Evolutionary conservation across 2,113 vertebrate genomes (phyloP).

Genomic region (human (Homo sapiens)): DNA sequence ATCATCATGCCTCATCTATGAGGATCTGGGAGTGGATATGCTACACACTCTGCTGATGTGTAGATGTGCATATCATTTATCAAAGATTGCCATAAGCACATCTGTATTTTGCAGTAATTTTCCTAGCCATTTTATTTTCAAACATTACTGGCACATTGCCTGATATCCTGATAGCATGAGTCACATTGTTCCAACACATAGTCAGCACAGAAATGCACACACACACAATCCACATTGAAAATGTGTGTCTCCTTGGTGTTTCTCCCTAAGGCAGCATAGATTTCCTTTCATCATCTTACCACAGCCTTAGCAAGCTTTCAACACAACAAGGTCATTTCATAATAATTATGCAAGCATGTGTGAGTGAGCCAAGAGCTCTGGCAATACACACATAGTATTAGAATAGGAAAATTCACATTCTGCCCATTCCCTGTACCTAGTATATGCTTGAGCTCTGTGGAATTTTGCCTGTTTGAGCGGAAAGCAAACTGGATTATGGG

Average conservation of each 20-base stretch:
- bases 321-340: slow-evolving; percentile 53
- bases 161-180: slow-evolving; percentile 47
- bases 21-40: slow-evolving; percentile 11
- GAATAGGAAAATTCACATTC: slow-evolving; percentile 41
- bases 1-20: slow-evolving; percentile 42
- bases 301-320: slow-evolving; percentile 53
- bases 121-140: slow-evolving; percentile 50
- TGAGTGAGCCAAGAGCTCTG: slow-evolving; percentile 35
- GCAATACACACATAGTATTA: background rate
- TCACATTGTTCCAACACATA: slow-evolving; percentile 50
- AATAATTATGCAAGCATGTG: slow-evolving; percentile 51
- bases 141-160: slow-evolving; percentile 44
- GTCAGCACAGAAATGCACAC: slow-evolving; percentile 40
- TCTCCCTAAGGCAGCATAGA: slow-evolving; percentile 6
- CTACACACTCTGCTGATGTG: background rate
- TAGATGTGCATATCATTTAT: slow-evolving; percentile 21
- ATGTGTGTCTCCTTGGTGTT: slow-evolving; percentile 42
- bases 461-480: slow-evolving; percentile 8
- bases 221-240: background rate
- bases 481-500: slow-evolving; percentile 13
- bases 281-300: slow-evolving; percentile 61
- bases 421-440: slow-evolving; percentile 30
- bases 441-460: background rate
- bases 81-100: background rate
- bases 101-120: slow-evolving; percentile 49